Evolutionary conservation across 2,888 invertebrate genomes (phyloP), one percentile per base, ranked within the genome.

Genomic region (Seira musarum): DNA sequence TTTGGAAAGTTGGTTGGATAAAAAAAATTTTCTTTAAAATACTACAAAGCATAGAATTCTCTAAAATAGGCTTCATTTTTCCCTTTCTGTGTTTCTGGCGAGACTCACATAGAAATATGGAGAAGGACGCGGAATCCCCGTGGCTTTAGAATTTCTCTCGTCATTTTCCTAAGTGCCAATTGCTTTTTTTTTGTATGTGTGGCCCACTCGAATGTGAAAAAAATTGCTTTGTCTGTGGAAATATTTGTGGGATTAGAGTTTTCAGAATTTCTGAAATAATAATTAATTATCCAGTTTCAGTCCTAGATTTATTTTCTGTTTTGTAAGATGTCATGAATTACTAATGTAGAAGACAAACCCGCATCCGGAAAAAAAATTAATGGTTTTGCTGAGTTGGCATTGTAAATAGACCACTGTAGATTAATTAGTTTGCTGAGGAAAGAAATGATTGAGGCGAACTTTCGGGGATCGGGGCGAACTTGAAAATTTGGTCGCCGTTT

Each of bases 291-390:
- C 13, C 40, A 40, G 13, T 8, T n/a, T n/a, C n/a, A n/a, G n/a
- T n/a, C n/a, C n/a, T 40, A 40, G 13, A 40, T 40, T 40, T 40
- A 6, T 40, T 40, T 40, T 6, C 40, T 40, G 13, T 40, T 40
- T 40, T 40, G 40, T 40, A 40, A 13, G 13, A 40, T 40, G n/a
- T n/a, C n/a, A n/a, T n/a, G 40, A 40, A 40, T 40, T n/a, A n/a
- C n/a, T 40, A 40, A 40, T 40, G 40, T 13, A 13, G 13, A 40
- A 13, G 6, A 40, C 40, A 40, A 40, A 40, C 40, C 40, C 40
- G 49, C 66, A 66, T 73, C 73, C 73, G 73, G 73, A 65, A 73
- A 65, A n/a, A n/a, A 64, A 30, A 65, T 53, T 2, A 61, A 22
- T 25, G 46, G 21, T 53, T 65, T 49, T 21, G 70, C 40, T 40